Evolutionary conservation across 2,797 vertebrate genomes (phyloP).

Genomic region (Sebastes goodei): DNA sequence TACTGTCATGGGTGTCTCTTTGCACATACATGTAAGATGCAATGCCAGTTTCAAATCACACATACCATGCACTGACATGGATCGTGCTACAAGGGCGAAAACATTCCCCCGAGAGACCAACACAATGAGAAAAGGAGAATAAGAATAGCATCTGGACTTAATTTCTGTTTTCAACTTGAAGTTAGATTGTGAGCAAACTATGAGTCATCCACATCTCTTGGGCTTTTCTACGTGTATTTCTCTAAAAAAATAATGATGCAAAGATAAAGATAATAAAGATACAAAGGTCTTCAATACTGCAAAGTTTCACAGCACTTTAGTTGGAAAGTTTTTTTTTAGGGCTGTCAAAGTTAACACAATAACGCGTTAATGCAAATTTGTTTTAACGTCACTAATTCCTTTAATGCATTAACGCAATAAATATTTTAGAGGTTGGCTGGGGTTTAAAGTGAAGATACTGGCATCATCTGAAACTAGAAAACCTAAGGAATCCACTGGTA

Average conservation of each 20-base stretch:
- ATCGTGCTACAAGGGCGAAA: rapidly evolving
- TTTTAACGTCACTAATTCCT: no score
- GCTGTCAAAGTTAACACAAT: no score
- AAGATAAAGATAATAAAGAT: background rate
- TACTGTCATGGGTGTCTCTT: background rate
- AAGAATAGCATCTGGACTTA: background rate
- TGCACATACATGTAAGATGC: background rate
- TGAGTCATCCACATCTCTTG: background rate
- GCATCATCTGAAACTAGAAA: no score
- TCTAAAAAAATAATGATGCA: background rate
- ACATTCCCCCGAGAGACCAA: background rate
- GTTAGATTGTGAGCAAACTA: background rate
- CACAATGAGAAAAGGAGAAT: background rate
- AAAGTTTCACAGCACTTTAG: background rate
- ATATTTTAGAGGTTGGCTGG: no score
- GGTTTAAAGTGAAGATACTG: no score
- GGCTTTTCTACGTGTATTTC: background rate
- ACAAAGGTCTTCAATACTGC: background rate
- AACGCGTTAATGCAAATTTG: no score
- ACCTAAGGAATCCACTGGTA: no score
- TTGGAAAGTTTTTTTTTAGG: background rate
- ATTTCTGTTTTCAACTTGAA: background rate
- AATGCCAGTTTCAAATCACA: background rate
- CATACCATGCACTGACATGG: background rate
- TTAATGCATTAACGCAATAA: no score